Evolutionary conservation across 2,888 invertebrate species (phyloP).

Genomic region (Hyalella azteca): DNA sequence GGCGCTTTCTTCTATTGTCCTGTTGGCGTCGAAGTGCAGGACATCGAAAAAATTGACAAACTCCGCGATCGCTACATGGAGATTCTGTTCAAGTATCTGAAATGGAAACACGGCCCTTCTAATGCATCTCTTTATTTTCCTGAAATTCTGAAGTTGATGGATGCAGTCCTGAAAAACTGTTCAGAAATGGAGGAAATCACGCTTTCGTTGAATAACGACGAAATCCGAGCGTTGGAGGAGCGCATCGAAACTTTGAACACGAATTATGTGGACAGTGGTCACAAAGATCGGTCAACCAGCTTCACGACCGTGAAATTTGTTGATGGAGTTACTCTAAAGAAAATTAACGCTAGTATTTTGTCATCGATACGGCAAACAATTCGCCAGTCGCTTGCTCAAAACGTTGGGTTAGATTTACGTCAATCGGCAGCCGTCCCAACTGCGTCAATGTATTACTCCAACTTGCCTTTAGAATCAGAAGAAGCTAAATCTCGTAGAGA

Average conservation of each 20-base stretch:
- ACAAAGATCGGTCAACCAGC: neutral
- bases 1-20: slow-evolving; percentile 51
- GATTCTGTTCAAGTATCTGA: slow-evolving; percentile 49
- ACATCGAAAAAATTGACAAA: slow-evolving; percentile 48
- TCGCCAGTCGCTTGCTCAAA: neutral
- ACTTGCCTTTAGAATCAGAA: slow-evolving; percentile 6
- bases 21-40: slow-evolving; percentile 43
- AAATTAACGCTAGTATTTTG: slow-evolving; percentile 1
- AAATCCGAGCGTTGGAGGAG: neutral
- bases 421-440: slow-evolving; percentile 3
- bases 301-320: neutral
- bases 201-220: neutral
- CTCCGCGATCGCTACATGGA: slow-evolving; percentile 49
- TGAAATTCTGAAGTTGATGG: slow-evolving; percentile 48
- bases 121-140: slow-evolving; percentile 49
- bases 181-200: neutral
- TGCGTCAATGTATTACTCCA: slow-evolving; percentile 7
- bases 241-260: neutral
- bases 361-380: neutral
- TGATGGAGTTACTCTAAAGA: slow-evolving; percentile 1
- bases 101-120: slow-evolving; percentile 50
- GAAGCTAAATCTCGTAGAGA: neutral
- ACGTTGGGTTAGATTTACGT: neutral
- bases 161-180: slow-evolving; percentile 40
- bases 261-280: neutral